These are phyloP conservation scores for Petrocephalus zakoni DNA, from an alignment of 2,113 vertebrate species.

Conservation along the genomic window DNA sequence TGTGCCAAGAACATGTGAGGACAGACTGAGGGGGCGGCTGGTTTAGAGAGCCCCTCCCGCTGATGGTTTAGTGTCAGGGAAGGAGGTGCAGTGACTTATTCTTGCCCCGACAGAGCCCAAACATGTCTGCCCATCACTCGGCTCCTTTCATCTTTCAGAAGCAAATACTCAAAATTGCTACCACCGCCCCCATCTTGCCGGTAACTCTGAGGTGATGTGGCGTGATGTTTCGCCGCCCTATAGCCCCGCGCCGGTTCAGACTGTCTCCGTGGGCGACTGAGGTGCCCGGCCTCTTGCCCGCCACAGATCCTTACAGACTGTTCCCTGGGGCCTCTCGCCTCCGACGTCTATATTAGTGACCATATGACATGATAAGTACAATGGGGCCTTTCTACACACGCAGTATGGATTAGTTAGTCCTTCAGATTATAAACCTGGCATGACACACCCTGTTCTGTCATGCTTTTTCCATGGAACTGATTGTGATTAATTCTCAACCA, in stretches of 20 bases:
- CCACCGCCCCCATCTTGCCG: not conserved
- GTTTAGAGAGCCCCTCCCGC: not conserved
- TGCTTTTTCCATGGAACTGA: not conserved
- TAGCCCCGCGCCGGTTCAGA: not conserved
- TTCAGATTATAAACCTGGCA: constrained; percentile 15
- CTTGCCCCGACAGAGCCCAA: not conserved
- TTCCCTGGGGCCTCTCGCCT: not conserved
- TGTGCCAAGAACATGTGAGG: not conserved
- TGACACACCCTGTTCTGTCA: not conserved
- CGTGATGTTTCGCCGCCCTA: constrained; percentile 39
- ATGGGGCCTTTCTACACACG: constrained; percentile 3
- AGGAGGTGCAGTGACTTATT: not conserved
- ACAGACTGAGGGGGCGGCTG: not conserved
- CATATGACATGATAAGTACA: constrained; percentile 1
- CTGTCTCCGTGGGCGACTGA: not conserved
- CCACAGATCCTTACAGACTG: not conserved
- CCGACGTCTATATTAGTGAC: constrained; percentile 27
- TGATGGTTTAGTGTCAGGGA: not conserved
- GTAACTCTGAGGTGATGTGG: constrained; percentile 23
- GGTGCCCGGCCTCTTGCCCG: not conserved
- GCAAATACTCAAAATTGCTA: not conserved
- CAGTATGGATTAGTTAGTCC: constrained; percentile 28
- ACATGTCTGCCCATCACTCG: not conserved
- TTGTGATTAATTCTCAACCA: constrained; percentile 19
- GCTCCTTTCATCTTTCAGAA: not conserved